Base-by-base conservation (phyloP, 2,888 invertebrate species). In the Dendrolimus houi region DNA sequence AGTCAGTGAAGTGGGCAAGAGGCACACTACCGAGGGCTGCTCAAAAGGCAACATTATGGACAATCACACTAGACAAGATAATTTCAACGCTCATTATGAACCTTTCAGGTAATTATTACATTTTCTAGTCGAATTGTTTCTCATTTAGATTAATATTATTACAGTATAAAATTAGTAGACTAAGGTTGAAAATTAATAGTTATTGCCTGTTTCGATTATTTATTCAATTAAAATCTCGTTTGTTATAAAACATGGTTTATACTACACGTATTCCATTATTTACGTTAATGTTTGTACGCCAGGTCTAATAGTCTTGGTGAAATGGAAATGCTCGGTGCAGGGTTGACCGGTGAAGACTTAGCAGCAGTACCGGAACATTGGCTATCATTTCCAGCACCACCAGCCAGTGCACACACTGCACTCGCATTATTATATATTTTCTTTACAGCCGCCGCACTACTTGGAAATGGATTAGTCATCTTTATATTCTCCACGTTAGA, bases 381-480 rank as follows among this genome's bases (percentile, higher is more conserved):
- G 97, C 89, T 96, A 42, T 86, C 92, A 52, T 96, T 93, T 82
- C 93, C 94, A 7, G 96, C 96, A 72, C 96, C 97, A 1, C 95
- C 96, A 59, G 95, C 94, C 61, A 94, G 96, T 56, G 92, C 96
- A 68, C 95, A 97, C 83, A 95, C 96, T 64, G 92, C 96, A 3
- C 89, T 97, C 55, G 96, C 94, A 7, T 89, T 96, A 17, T 86
- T 96, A 41, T 97, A 97, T 76, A 92, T 93, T 56, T 94, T 94
- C 71, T 95, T 96, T 71, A 94, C 94, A 53, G 91, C 95, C 54
- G 88, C 95, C 56, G 93, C 96, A 7, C 83, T 95, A 9, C 80
- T 95, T 52, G 97, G 97, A 61, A 97, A 97, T 81, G 97, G 97
- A 62, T 87, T 96, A 56, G 97, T 97, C 63, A 93, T 97, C 66